A percentile compares a stretch with the other conserved stretches of the same genome.
These are phyloP conservation scores for Oxygymnocypris stewartii DNA, from an alignment of 2,113 vertebrate species.

Conservation along the genomic window DNA sequence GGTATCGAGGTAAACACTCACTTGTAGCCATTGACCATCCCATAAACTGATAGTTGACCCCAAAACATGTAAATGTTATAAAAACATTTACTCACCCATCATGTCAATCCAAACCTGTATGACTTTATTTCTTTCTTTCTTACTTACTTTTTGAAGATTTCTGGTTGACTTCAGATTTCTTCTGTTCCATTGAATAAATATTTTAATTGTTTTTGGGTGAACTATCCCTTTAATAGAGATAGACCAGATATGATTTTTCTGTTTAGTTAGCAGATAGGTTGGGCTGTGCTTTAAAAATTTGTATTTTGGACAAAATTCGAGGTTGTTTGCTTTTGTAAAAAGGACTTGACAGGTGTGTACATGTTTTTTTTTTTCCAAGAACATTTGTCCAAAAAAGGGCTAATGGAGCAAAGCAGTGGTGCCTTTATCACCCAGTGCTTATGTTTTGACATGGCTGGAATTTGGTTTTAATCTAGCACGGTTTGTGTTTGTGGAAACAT, in stretches of 20 bases:
- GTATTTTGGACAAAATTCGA: not conserved
- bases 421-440: not conserved
- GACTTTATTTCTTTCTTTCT: too few species aligned
- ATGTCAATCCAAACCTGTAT: not conserved
- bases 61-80: not conserved
- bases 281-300: not conserved
- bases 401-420: not conserved
- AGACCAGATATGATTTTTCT: not conserved
- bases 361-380: not conserved
- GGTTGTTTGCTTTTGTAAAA: not conserved
- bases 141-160: too few species aligned
- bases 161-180: too few species aligned
- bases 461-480: not conserved
- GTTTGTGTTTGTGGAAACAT: slow-evolving; percentile 3
- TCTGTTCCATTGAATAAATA: too few species aligned
- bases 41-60: not conserved
- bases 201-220: too few species aligned
- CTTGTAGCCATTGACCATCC: not conserved
- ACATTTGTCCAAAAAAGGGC: not conserved
- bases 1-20: slow-evolving; percentile 80
- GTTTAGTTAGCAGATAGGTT: not conserved
- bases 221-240: not conserved
- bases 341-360: not conserved
- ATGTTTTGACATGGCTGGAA: slow-evolving; percentile 30
- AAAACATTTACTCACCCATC: not conserved